These are phyloP conservation scores for Poeciliopsis turrubarensis DNA, from an alignment of 2,113 vertebrate genomes.

Conservation along the genomic window DNA sequence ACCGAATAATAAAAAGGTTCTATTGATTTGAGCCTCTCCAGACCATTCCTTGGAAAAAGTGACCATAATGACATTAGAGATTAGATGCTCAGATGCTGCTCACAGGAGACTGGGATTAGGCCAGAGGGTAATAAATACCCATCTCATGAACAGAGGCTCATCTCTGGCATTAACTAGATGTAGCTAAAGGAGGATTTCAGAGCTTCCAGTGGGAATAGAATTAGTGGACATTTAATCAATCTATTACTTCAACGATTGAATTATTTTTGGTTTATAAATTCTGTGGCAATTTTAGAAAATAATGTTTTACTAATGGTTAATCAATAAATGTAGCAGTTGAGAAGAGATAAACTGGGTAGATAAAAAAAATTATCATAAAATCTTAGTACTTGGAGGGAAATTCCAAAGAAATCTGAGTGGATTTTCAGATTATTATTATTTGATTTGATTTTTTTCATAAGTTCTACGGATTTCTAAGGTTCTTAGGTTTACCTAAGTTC, in stretches of 20 bases:
- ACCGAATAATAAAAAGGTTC: slow-evolving; percentile 49
- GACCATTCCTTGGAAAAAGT: slow-evolving; percentile 68
- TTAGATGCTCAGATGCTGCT: slow-evolving; percentile 48
- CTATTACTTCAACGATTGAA: neutral
- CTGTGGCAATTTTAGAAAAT: no score
- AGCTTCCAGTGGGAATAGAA: neutral
- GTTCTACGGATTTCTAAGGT: no score
- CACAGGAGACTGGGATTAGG: slow-evolving; percentile 49
- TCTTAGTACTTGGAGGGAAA: no score
- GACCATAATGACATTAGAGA: slow-evolving; percentile 79
- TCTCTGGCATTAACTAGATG: slow-evolving; percentile 5
- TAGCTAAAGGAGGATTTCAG: neutral
- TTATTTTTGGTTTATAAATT: no score
- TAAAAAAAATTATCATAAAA: no score
- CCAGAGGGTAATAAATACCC: slow-evolving; percentile 36
- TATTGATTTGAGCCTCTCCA: slow-evolving; percentile 72
- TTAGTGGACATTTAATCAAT: neutral
- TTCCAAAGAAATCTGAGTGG: no score
- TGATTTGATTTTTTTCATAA: no score
- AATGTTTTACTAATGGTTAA: no score
- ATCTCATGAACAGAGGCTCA: slow-evolving; percentile 35
- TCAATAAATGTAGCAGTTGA: no score
- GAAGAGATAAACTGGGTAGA: no score
- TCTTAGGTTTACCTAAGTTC: no score
- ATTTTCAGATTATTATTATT: no score